Base-by-base conservation (phyloP, 2,113 vertebrate genomes). In the Melanerpes formicivorus region DNA sequence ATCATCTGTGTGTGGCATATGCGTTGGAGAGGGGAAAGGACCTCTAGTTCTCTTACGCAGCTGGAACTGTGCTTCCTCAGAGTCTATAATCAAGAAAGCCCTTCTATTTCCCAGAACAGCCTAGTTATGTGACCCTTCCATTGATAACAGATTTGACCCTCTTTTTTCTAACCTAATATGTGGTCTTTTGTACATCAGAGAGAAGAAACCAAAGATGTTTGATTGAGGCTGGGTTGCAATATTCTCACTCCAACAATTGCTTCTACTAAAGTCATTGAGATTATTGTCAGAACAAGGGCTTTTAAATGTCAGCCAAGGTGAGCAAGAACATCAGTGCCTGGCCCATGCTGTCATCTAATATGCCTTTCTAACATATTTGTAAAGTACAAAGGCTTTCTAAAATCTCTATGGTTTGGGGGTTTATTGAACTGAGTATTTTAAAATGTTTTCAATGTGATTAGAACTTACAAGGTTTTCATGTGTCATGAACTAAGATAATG, bases 1-100 rank as follows among this genome's bases (percentile, higher is more conserved):
- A 40, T 30, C 6, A 52, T 21, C 66, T 64, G 1, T 12, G 22
- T 23, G 6, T 40, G 30, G 32, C 1, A 0, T 23, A 32, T 2
- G 5, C 27, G 15, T 37, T 40, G 55, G n/a, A 60, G 21, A 55
- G 6, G 1, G 0, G 17, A 32, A 80, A 26, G 18, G 32, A 88
- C 22, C 30, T n/a, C 10, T 6, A 18, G 16, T 42, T 15, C 21
- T 60, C 22, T 62, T 22, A 50, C 2, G 14, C 30, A 66, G n/a
- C 18, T 59, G 37, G 13, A 18, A 34, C 18, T 60, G 9, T 6
- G 29, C 7, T 32, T 79, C 50, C 42, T 79, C 46, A 44, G 27
- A 71, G 32, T 18, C 21, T 29, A 29, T 18, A 12, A 55, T 29
- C 46, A 55, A 56, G 25, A 66, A 6, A 30, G 5, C 29, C 46